These are phyloP conservation scores for Strix uralensis DNA, from an alignment of 2,113 vertebrate species.

Conservation along the genomic window DNA sequence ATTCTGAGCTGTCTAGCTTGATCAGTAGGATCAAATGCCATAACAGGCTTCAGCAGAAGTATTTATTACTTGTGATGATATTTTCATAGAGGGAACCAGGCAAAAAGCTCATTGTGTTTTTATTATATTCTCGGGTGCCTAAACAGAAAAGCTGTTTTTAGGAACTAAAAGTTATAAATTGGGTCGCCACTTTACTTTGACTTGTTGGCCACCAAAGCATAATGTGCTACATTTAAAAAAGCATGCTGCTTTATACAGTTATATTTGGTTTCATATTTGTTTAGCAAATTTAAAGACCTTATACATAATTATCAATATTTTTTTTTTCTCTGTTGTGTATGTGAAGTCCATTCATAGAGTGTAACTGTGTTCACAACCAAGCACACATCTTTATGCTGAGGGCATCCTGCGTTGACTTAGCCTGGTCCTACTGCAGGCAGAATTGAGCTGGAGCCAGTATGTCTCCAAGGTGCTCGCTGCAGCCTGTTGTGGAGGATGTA, in stretches of 20 bases:
- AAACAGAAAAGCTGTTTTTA: background rate
- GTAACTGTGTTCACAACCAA: background rate
- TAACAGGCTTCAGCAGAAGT: background rate
- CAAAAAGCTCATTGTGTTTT: background rate
- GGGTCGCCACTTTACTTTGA: background rate
- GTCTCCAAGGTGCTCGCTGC: background rate
- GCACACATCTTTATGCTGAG: background rate
- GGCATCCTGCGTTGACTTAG: background rate
- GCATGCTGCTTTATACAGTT: background rate
- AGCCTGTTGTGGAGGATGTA: background rate
- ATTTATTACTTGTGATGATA: constrained; percentile 7
- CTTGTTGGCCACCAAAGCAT: background rate
- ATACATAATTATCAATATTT: background rate
- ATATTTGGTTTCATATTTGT: background rate
- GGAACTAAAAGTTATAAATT: background rate
- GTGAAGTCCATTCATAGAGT: background rate
- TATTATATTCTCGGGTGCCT: background rate
- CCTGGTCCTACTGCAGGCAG: background rate
- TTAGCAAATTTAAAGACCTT: background rate
- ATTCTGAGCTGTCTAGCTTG: background rate
- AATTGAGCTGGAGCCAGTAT: background rate
- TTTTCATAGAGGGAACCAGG: background rate
- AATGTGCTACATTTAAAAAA: background rate
- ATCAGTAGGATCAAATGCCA: background rate
- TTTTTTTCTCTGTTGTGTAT: background rate